phyloP scores from a whole-genome alignment of 1,140 invertebrate species.

The Pogonomyrmex barbatus region DNA sequence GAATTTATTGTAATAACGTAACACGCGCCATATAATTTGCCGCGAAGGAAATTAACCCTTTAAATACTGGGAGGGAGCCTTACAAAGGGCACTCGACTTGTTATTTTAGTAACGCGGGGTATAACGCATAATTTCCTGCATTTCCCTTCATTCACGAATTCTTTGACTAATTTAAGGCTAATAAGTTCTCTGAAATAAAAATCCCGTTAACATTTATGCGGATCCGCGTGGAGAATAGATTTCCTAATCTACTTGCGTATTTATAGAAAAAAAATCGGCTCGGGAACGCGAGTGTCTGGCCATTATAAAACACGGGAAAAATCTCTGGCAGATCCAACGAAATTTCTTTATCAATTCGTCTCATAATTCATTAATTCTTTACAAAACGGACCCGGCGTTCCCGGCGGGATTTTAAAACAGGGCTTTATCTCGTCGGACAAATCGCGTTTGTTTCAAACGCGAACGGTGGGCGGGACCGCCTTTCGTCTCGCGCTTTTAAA shows the following conservation, averaged over 20 bases:
- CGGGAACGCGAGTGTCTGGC: not conserved
- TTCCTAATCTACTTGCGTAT: not conserved
- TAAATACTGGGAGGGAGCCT: not conserved
- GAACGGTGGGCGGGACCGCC: not conserved
- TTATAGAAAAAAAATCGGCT: not conserved
- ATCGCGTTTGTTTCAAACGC: slow-evolving; percentile 10
- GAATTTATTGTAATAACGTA: slow-evolving; percentile 30
- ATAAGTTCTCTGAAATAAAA: not conserved
- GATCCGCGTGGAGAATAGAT: not conserved
- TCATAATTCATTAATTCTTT: not conserved
- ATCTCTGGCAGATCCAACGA: not conserved
- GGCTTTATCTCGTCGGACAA: not conserved
- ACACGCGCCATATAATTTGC: slow-evolving; percentile 7
- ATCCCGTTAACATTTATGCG: not conserved
- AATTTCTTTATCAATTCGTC: not conserved
- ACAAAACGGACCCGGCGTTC: not conserved
- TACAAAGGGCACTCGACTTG: slow-evolving; percentile 21
- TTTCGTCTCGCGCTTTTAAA: slow-evolving; percentile 9
- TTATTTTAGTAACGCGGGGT: slow-evolving; percentile 27
- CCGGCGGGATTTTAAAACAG: not conserved
- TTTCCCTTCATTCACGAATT: slow-evolving; percentile 9
- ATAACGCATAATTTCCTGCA: not conserved
- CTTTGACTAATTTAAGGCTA: slow-evolving; percentile 44
- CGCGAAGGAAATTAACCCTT: slow-evolving; percentile 15
- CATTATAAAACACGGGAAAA: not conserved